Base-by-base conservation (phyloP, 2,888 invertebrate genomes). In the Nomada flava region DNA sequence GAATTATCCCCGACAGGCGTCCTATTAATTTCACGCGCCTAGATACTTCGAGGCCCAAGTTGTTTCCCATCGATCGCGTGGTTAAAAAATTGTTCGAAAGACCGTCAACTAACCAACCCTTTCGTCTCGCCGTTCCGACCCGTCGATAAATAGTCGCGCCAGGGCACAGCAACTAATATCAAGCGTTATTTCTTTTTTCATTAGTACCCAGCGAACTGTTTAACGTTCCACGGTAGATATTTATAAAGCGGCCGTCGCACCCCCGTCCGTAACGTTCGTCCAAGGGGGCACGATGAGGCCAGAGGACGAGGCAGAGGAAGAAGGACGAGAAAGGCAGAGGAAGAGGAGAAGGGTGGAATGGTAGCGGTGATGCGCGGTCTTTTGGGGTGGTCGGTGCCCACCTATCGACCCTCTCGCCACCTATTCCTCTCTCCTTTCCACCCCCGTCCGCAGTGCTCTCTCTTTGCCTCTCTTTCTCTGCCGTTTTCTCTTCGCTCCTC, bases 331-430 rank as follows among this genome's bases (percentile, higher is more conserved):
- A 52, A 52, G 65, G 62, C 36, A 62, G 64, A 47, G 71, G 60
- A 63, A 73, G 76, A 50, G 60, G 69, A 59, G 57, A 50, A 77
- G 60, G 79, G 77, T 73, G 78, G 82, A 10, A 10, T 50, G 82
- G 63, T 52, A 81, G 77, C 76, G 86, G 79, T 81, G 74, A 86
- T 79, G 88, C 86, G 86, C 87, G 87, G 88, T 89, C 89, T 88
- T 90, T 88, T 89, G 84, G 88, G 89, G 84, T 90, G 88, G 89
- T 87, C 79, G 87, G 84, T 89, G 89, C 90, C 91, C 92, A 91
- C 92, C 92, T 92, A 91, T 92, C 92, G 92, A 92, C 91, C 92
- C 89, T 92, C 91, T 90, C 89, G 87, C 83, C 86, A 88, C 85
- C 84, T 71, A 76, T 44, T 68, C 74, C 62, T 57, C 62, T 72